Evolutionary conservation across 2,113 vertebrate genomes (phyloP).

Genomic region (Phaethon lepturus): DNA sequence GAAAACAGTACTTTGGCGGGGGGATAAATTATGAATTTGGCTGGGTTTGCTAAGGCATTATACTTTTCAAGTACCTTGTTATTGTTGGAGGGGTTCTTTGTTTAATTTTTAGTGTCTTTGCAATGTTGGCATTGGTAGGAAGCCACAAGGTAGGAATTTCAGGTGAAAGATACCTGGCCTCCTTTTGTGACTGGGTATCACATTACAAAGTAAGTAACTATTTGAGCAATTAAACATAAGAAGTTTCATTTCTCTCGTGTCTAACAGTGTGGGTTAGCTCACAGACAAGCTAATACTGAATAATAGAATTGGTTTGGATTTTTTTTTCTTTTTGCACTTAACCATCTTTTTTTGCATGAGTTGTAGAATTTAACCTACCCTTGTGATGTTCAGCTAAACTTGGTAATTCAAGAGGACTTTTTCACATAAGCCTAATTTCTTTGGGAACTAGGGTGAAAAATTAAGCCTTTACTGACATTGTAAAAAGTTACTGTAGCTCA

Average conservation of each 20-base stretch:
- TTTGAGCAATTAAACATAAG: background rate
- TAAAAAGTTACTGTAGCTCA: background rate
- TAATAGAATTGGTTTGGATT: background rate
- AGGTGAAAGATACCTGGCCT: background rate
- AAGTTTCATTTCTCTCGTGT: background rate
- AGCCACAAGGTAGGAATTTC: background rate
- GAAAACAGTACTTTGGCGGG: background rate
- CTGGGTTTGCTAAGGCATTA: background rate
- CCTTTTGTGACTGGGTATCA: fast-evolving
- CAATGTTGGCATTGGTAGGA: background rate
- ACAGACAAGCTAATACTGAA: background rate
- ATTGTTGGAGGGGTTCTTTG: background rate
- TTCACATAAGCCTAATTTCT: background rate
- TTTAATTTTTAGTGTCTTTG: background rate
- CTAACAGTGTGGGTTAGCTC: background rate
- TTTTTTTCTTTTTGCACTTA: background rate
- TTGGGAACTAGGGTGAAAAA: background rate
- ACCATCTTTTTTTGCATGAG: background rate
- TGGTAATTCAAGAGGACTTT: background rate
- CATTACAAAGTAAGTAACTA: background rate
- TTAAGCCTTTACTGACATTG: background rate
- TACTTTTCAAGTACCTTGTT: background rate
- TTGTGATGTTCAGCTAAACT: background rate
- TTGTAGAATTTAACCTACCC: background rate
- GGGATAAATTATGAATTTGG: background rate